These are phyloP conservation scores for Mylabris sibirica DNA, from an alignment of 2,888 invertebrate species.

Conservation along the genomic window DNA sequence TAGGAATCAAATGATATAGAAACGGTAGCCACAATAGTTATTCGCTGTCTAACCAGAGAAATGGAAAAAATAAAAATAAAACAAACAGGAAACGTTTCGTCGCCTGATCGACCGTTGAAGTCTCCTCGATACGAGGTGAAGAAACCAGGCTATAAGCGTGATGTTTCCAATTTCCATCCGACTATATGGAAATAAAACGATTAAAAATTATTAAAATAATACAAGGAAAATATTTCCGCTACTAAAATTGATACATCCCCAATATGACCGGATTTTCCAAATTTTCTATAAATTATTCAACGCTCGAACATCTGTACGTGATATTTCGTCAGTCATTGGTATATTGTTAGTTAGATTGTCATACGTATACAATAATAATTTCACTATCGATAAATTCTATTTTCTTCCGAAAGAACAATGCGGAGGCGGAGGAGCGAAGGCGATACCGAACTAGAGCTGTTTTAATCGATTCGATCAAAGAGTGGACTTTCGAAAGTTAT, in stretches of 20 bases:
- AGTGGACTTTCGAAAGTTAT: slow-evolving; percentile 14
- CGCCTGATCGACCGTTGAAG: slow-evolving; percentile 9
- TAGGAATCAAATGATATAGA: not conserved
- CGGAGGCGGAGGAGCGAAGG: not conserved
- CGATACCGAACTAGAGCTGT: not conserved
- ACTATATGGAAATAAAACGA: not conserved
- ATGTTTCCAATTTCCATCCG: not conserved
- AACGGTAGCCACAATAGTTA: slow-evolving; percentile 7
- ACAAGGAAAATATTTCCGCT: not conserved
- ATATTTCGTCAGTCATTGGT: not conserved
- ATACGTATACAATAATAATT: not conserved
- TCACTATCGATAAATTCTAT: slow-evolving; percentile 5
- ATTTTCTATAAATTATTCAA: slow-evolving; percentile 1
- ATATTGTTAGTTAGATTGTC: not conserved
- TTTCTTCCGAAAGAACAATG: not conserved
- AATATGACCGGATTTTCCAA: slow-evolving; percentile 1
- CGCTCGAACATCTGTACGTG: not conserved
- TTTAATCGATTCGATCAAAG: not conserved
- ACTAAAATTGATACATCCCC: not conserved
- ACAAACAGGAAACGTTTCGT: not conserved
- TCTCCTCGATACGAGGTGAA: not conserved
- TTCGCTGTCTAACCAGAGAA: not conserved
- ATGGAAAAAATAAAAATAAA: not conserved
- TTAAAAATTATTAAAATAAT: not conserved
- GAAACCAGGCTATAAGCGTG: not conserved